Conservation (phyloP, 2,113 vertebrate genomes). For the Arvicanthis niloticus region DNA sequence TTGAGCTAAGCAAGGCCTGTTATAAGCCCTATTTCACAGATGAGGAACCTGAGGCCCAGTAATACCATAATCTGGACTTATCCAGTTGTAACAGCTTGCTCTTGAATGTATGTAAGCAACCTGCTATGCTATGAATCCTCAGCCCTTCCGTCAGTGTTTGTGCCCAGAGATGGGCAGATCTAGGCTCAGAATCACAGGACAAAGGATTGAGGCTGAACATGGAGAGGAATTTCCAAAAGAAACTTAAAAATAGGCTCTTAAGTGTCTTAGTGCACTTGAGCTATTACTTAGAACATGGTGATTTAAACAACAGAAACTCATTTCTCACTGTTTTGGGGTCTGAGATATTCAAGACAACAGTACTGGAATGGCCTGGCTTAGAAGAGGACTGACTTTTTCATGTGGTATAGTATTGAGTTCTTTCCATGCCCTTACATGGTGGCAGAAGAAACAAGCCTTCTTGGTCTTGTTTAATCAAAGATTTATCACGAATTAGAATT, state of each 20-base stretch:
- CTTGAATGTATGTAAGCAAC: background rate
- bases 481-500: background rate
- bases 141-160: background rate
- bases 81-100: background rate
- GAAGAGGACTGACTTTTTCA: no score
- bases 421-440: background rate
- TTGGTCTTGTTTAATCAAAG: background rate
- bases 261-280: background rate
- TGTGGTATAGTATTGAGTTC: background rate
- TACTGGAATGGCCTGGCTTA: background rate
- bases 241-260: background rate
- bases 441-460: background rate
- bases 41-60: background rate
- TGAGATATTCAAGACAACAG: background rate
- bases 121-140: background rate
- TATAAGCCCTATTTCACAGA: background rate
- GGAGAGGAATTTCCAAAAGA: slow-evolving; percentile 15
- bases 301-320: background rate
- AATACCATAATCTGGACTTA: background rate
- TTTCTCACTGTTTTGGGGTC: background rate
- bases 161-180: background rate
- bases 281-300: background rate
- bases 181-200: background rate
- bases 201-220: background rate
- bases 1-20: background rate